Conservation (phyloP, 2,888 invertebrate species). For the Apodemia mormo region DNA sequence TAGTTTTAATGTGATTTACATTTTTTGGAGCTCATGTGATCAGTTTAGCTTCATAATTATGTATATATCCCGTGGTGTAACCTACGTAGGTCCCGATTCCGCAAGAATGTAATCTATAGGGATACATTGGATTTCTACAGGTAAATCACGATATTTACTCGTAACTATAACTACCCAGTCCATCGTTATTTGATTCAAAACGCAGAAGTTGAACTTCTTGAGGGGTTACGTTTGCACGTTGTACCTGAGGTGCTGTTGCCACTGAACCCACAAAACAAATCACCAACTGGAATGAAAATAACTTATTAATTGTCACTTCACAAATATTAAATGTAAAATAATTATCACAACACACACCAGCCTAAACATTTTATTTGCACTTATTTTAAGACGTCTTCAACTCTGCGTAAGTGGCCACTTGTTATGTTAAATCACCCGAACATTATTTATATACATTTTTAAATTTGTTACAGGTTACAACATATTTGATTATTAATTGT, state of each 20-base stretch:
- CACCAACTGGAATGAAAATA: constrained; percentile 59
- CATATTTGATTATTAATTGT: constrained; percentile 12
- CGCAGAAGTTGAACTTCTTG: constrained; percentile 57
- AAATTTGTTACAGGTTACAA: constrained; percentile 21
- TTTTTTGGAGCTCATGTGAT: too few species aligned
- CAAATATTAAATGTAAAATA: constrained; percentile 13
- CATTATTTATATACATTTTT: constrained; percentile 21
- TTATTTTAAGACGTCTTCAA: neutral
- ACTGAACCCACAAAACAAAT: constrained; percentile 59
- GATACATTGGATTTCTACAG: too few species aligned
- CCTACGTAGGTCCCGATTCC: too few species aligned
- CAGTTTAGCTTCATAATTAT: too few species aligned
- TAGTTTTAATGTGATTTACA: too few species aligned
- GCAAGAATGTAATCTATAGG: too few species aligned
- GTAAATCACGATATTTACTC: constrained; percentile 54
- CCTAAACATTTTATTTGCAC: neutral
- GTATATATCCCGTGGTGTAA: too few species aligned
- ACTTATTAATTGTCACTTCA: constrained; percentile 38
- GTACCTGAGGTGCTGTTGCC: constrained; percentile 55
- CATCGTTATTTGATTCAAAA: constrained; percentile 62
- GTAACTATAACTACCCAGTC: constrained; percentile 61
- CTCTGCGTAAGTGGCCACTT: neutral
- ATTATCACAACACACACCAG: constrained; percentile 30
- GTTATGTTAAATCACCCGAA: neutral
- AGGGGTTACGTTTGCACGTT: constrained; percentile 34